Evolutionary conservation across 2,888 invertebrate species (phyloP).

Genomic region (Eupithecia vulgata): DNA sequence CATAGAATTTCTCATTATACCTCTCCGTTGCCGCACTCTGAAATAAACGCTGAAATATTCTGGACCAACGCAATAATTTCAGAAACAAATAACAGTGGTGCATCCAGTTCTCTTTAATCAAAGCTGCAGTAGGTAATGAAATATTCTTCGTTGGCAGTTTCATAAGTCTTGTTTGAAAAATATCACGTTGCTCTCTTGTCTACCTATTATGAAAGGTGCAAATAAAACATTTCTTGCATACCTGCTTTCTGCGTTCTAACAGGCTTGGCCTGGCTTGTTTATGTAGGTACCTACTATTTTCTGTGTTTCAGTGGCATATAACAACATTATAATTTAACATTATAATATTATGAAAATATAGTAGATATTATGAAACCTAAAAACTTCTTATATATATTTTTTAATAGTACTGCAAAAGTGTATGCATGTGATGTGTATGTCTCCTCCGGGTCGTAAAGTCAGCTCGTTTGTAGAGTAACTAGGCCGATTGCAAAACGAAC

Average conservation of each 20-base stretch:
- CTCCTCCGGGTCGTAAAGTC: no score
- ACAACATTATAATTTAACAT: no score
- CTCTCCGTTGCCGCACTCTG: constrained; percentile 26
- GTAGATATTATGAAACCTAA: no score
- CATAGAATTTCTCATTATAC: constrained; percentile 14
- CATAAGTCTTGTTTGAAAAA: constrained; percentile 52
- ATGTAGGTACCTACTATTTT: background rate
- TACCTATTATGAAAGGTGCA: constrained; percentile 16
- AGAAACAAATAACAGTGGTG: constrained; percentile 51
- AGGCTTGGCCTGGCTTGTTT: no score
- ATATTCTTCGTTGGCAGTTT: constrained; percentile 50
- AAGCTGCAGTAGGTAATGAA: constrained; percentile 56
- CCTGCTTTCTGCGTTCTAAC: background rate
- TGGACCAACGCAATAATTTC: constrained; percentile 49
- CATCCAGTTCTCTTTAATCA: constrained; percentile 60
- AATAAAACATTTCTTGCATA: background rate
- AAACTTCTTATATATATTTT: no score
- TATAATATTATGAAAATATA: no score
- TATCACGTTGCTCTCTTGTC: constrained; percentile 39
- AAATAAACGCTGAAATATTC: constrained; percentile 32
- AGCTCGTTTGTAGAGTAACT: no score
- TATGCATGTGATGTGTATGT: no score
- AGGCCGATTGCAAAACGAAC: no score
- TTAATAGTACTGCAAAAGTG: no score
- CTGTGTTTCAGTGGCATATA: background rate